Percentiles rank a stretch among this genome's conserved stretches.
Conservation (phyloP, 30 jellyfish, hydroid and myxozoan species). For the Phacellophora camtschatica region DNA sequence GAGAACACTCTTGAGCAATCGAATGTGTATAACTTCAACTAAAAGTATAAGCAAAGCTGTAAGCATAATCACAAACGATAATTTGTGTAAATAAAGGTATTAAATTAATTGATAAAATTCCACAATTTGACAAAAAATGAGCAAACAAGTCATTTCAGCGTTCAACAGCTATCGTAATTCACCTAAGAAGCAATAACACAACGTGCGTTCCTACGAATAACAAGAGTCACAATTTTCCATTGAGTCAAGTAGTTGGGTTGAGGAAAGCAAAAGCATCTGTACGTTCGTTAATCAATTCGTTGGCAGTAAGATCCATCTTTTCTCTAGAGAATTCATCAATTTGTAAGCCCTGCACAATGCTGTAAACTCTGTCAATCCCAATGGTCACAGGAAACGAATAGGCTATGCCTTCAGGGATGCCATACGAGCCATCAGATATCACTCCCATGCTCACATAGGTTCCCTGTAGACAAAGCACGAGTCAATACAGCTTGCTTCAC, state of each 20-base stretch:
- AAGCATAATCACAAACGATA: too few relatives aligned
- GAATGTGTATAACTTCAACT: too few relatives aligned
- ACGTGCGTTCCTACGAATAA: not conserved
- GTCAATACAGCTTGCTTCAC: not conserved
- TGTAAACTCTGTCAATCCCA: slow-evolving; percentile 66
- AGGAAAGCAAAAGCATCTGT: slow-evolving; percentile 70
- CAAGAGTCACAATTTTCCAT: not conserved
- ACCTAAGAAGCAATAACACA: too few relatives aligned
- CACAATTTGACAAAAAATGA: too few relatives aligned
- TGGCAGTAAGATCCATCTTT: slow-evolving; percentile 95
- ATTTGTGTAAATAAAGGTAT: too few relatives aligned
- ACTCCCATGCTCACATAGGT: slow-evolving; percentile 94
- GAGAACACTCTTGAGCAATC: too few relatives aligned
- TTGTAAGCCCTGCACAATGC: slow-evolving; percentile 88
- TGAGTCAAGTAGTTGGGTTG: slow-evolving; percentile 69
- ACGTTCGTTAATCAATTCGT: slow-evolving; percentile 81
- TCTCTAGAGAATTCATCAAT: slow-evolving; percentile 90
- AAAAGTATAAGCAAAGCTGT: too few relatives aligned
- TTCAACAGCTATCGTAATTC: too few relatives aligned
- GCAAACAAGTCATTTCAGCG: too few relatives aligned
- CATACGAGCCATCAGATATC: slow-evolving; percentile 95
- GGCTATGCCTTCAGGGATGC: slow-evolving; percentile 90
- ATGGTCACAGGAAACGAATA: slow-evolving; percentile 92
- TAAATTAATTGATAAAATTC: too few relatives aligned
- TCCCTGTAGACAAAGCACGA: slow-evolving; percentile 36